phyloP scores from a whole-genome alignment of 2,113 vertebrate genomes.

The Ginglymostoma cirratum region DNA sequence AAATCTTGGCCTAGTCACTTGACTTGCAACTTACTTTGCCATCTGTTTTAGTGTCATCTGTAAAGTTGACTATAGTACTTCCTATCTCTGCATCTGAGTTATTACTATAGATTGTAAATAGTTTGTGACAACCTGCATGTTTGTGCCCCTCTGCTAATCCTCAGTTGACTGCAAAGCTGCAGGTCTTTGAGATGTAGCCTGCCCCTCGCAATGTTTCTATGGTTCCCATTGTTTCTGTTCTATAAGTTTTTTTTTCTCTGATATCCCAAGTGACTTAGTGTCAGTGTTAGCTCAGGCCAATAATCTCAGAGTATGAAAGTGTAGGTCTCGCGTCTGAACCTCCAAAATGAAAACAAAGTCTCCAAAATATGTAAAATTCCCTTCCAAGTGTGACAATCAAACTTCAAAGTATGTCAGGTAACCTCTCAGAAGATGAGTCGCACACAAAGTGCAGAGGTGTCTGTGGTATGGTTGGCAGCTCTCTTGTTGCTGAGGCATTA shows the following conservation, averaged over 20 bases:
- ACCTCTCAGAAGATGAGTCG: not conserved
- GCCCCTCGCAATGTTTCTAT: too few relatives aligned
- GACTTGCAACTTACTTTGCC: too few relatives aligned
- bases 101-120: too few relatives aligned
- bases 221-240: not conserved
- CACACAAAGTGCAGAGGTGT: not conserved
- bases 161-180: not conserved
- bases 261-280: not conserved
- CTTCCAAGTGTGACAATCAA: not conserved
- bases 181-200: not conserved
- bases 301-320: not conserved
- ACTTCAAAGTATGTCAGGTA: not conserved
- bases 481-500: too few relatives aligned
- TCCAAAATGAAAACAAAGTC: not conserved
- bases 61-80: too few relatives aligned
- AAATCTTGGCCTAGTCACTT: too few relatives aligned
- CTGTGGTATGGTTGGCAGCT: not conserved
- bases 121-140: too few relatives aligned
- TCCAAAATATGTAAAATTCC: not conserved
- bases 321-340: not conserved
- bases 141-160: not conserved
- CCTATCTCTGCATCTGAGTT: too few relatives aligned
- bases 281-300: not conserved
- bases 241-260: not conserved
- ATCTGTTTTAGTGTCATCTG: too few relatives aligned